Evolutionary conservation across 1,140 invertebrate genomes (phyloP).

Genomic region (Apis florea): DNA sequence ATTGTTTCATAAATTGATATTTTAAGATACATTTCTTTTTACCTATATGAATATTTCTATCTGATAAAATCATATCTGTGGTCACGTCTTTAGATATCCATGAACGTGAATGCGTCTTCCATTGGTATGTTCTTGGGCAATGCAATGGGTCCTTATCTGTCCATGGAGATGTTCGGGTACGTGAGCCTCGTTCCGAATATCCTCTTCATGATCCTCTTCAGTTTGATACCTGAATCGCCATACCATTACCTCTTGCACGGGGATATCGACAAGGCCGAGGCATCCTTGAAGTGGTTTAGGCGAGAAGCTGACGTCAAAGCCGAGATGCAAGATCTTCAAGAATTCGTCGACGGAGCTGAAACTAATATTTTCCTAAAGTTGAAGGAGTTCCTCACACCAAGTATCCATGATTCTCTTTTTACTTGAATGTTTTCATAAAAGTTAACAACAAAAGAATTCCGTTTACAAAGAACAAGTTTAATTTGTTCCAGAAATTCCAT

Average conservation of each 20-base stretch:
- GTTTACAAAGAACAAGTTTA: neutral
- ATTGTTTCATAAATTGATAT: too few relatives aligned
- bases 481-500: neutral
- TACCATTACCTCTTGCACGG: conserved; percentile 71
- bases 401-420: conserved; percentile 46
- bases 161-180: conserved; percentile 73
- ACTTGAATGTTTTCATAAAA: neutral
- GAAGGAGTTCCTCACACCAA: conserved; percentile 66
- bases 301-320: conserved; percentile 69
- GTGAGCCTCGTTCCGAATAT: conserved; percentile 73
- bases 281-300: conserved; percentile 75
- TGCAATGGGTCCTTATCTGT: conserved; percentile 74
- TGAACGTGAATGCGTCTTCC: conserved; percentile 81
- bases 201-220: conserved; percentile 78
- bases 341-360: conserved; percentile 68
- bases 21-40: neutral
- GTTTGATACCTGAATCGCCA: conserved; percentile 82
- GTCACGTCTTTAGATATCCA: conserved; percentile 77
- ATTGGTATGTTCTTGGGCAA: conserved; percentile 76
- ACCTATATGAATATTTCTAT: neutral
- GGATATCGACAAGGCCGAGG: conserved; percentile 70
- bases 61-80: conserved; percentile 18
- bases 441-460: neutral
- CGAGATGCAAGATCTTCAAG: conserved; percentile 72
- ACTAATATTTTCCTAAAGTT: conserved; percentile 64